Evolutionary conservation across 2,888 invertebrate genomes (phyloP).

Genomic region (Drosophila robusta): DNA sequence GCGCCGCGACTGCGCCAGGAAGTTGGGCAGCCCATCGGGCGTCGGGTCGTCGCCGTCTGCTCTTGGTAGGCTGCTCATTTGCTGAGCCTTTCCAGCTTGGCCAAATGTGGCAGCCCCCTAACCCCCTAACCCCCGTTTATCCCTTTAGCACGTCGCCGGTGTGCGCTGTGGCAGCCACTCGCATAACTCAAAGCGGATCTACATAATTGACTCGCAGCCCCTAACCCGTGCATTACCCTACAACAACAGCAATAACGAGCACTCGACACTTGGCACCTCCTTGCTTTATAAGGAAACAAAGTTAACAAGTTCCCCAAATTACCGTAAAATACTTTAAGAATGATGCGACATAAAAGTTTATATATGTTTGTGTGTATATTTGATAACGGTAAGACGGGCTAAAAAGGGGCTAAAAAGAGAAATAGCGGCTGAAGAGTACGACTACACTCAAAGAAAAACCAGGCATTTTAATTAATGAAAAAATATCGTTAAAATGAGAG

Average conservation of each 20-base stretch:
- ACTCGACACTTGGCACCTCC: conserved; percentile 56
- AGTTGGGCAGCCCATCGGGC: conserved; percentile 3
- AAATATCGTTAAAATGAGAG: no score
- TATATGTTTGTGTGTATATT: conserved; percentile 3
- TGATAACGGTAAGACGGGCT: conserved; percentile 31
- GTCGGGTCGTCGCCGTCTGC: conserved; percentile 5
- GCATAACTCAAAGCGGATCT: conserved; percentile 77
- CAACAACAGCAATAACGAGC: conserved; percentile 38
- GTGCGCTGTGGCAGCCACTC: conserved; percentile 36
- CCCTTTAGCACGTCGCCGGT: no score
- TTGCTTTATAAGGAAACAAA: conserved; percentile 34
- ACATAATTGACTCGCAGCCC: conserved; percentile 73
- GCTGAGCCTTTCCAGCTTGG: conserved; percentile 2
- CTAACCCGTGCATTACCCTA: conserved; percentile 62
- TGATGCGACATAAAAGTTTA: conserved; percentile 53
- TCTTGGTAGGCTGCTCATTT: conserved; percentile 24
- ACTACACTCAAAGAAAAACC: neutral
- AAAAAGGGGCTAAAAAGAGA: neutral
- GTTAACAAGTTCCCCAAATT: conserved; percentile 61
- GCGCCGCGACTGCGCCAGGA: conserved; percentile 1
- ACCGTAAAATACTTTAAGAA: conserved; percentile 52
- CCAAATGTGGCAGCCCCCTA: conserved; percentile 4
- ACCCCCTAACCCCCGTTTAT: no score
- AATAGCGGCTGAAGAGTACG: neutral
- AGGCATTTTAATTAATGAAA: no score